These are phyloP conservation scores for Selene dorsalis DNA, from an alignment of 2,797 vertebrate genomes.

Conservation along the genomic window DNA sequence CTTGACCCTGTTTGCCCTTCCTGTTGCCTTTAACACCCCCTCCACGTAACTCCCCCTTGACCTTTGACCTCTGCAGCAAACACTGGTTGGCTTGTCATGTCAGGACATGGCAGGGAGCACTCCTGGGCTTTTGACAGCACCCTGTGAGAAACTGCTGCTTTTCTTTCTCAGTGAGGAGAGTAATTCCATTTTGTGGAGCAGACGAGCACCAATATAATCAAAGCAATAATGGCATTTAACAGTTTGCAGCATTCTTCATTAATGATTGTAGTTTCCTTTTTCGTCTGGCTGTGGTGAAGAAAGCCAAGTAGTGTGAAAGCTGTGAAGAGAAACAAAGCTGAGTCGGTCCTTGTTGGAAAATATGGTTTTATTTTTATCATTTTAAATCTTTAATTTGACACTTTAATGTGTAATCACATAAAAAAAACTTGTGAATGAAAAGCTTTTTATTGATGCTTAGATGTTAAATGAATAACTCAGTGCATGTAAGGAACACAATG, in stretches of 20 bases:
- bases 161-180: constrained; percentile 23
- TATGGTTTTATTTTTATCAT: background rate
- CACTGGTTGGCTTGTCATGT: constrained; percentile 54
- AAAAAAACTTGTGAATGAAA: background rate
- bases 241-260: background rate
- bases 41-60: constrained; percentile 10
- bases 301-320: constrained; percentile 1
- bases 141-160: constrained; percentile 47
- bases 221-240: constrained; percentile 5
- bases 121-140: constrained; percentile 34
- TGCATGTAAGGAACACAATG: background rate
- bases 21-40: constrained; percentile 67
- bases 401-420: background rate
- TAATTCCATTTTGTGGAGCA: constrained; percentile 12
- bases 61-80: constrained; percentile 62
- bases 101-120: constrained; percentile 44
- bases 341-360: background rate
- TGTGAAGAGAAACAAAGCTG: constrained; percentile 8
- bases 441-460: background rate
- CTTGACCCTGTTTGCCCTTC: constrained; percentile 68
- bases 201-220: constrained; percentile 22
- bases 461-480: background rate
- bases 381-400: background rate
- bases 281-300: background rate
- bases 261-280: constrained; percentile 5